Evolutionary conservation across 2,797 vertebrate genomes (phyloP).

Genomic region (Tangara arthus): DNA sequence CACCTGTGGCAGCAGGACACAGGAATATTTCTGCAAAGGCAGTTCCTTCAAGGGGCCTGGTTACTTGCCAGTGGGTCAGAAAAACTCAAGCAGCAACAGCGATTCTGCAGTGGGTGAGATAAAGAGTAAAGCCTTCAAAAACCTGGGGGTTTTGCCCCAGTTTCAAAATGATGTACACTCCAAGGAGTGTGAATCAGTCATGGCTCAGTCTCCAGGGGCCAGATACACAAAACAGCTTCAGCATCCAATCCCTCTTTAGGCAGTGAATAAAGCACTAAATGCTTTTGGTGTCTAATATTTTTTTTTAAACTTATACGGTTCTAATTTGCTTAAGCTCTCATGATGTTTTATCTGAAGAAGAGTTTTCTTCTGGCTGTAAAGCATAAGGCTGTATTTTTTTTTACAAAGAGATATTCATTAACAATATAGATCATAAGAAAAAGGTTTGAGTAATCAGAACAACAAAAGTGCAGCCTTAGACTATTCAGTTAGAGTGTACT

Average conservation of each 20-base stretch:
- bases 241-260: neutral
- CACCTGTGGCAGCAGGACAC: neutral
- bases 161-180: neutral
- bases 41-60: neutral
- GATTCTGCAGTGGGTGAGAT: neutral
- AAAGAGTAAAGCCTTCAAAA: neutral
- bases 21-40: neutral
- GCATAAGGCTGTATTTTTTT: neutral
- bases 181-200: neutral
- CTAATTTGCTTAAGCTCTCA: conserved; percentile 6
- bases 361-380: neutral
- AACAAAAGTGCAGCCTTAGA: conserved; percentile 30
- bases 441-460: conserved; percentile 9
- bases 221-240: neutral
- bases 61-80: neutral
- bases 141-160: neutral
- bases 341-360: neutral
- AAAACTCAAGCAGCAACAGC: neutral
- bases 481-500: conserved; percentile 18
- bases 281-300: neutral
- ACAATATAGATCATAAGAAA: neutral
- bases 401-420: conserved; percentile 1
- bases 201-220: neutral
- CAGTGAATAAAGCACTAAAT: neutral
- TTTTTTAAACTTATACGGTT: fast-evolving